Evolutionary conservation across 2,113 vertebrate genomes (phyloP).

Genomic region (Microcebus griseorufus): DNA sequence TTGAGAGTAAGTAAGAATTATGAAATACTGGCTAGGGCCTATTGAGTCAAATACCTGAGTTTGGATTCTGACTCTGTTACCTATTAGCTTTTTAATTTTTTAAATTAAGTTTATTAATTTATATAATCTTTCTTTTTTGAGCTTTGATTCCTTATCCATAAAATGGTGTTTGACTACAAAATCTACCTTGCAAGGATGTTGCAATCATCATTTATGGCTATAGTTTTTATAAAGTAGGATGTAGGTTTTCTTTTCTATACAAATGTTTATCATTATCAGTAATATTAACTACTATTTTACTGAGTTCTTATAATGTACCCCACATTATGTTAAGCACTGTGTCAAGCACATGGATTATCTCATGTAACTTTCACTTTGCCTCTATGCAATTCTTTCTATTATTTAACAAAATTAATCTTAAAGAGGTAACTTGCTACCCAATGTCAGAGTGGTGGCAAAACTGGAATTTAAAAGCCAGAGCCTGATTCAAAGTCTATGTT

Average conservation of each 20-base stretch:
- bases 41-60: background rate
- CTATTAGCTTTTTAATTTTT: background rate
- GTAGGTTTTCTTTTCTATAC: background rate
- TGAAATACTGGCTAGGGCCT: background rate
- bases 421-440: background rate
- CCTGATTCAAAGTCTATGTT: background rate
- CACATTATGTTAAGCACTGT: background rate
- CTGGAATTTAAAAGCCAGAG: background rate
- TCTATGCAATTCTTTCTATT: background rate
- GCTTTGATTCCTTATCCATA: background rate
- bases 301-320: background rate
- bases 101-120: background rate
- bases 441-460: background rate
- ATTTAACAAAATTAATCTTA: background rate
- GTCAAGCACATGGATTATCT: background rate
- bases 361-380: background rate
- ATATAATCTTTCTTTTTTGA: background rate
- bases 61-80: background rate
- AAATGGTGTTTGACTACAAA: background rate
- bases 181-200: background rate
- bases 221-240: background rate
- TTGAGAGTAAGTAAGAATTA: background rate
- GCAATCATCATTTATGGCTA: background rate
- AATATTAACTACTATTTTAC: background rate
- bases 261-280: background rate